These are phyloP conservation scores for Phrynocephalus guinanensis DNA, from an alignment of 2,797 vertebrate genomes.

Conservation along the genomic window DNA sequence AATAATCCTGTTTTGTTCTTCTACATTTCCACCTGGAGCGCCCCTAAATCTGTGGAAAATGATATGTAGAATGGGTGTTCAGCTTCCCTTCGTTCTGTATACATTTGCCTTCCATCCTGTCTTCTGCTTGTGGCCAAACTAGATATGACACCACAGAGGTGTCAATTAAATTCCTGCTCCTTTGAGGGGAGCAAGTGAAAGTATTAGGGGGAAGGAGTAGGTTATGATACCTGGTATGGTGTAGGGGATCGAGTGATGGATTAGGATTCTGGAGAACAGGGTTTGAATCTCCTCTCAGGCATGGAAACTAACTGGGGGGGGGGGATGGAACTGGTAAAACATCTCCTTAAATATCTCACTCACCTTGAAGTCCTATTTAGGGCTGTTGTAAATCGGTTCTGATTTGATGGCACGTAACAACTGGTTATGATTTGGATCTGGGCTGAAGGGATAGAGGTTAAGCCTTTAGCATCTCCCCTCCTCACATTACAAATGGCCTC, in stretches of 20 bases:
- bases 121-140: background rate
- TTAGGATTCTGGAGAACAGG: background rate
- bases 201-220: background rate
- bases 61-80: constrained; percentile 21
- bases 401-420: too few species aligned
- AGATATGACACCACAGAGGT: background rate
- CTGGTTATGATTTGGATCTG: background rate
- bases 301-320: too few species aligned
- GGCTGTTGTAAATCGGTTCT: too few species aligned
- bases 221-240: too few species aligned
- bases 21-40: constrained; percentile 18
- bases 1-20: constrained; percentile 13
- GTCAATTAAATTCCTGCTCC: background rate
- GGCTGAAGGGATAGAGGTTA: background rate
- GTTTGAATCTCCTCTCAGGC: too few species aligned
- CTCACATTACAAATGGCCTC: background rate
- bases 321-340: too few species aligned
- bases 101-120: background rate
- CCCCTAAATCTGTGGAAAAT: constrained; percentile 41
- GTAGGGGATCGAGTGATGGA: too few species aligned
- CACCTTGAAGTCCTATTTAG: too few species aligned
- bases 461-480: background rate
- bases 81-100: background rate
- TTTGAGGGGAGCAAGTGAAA: background rate
- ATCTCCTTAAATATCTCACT: too few species aligned